phyloP scores from a whole-genome alignment of 2,113 vertebrate genomes.

The Tyto alba region DNA sequence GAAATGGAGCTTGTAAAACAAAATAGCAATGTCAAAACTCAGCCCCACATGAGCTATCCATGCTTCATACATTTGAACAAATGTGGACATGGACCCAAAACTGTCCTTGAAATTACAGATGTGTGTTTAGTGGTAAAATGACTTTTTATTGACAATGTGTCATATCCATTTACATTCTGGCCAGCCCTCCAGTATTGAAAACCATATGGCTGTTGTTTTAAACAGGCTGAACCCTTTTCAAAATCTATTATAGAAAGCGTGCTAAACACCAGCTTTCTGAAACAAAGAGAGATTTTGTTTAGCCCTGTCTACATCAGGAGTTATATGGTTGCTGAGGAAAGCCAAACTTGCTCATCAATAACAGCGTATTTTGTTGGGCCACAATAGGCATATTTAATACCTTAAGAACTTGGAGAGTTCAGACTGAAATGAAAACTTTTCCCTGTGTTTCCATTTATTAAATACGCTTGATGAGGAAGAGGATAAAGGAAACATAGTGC shows the following conservation, averaged over 20 bases:
- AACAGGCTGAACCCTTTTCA: constrained; percentile 40
- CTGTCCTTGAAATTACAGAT: background rate
- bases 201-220: constrained; percentile 39
- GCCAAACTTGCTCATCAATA: background rate
- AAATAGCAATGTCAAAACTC: background rate
- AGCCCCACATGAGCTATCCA: background rate
- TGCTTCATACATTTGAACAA: background rate
- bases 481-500: background rate
- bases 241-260: background rate
- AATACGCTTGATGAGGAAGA: background rate
- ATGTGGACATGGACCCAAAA: background rate
- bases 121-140: background rate
- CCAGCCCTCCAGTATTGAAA: background rate
- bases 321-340: background rate
- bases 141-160: constrained; percentile 19
- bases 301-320: background rate
- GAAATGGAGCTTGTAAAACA: background rate
- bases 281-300: background rate
- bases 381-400: background rate
- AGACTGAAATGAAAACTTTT: background rate
- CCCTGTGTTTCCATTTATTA: background rate
- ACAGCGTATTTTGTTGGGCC: background rate
- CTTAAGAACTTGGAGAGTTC: background rate
- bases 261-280: background rate
- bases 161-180: background rate